A percentile compares a stretch with the other conserved stretches of the same genome.
Conservation (phyloP, 2,888 invertebrate species). For the Monochamus alternatus region DNA sequence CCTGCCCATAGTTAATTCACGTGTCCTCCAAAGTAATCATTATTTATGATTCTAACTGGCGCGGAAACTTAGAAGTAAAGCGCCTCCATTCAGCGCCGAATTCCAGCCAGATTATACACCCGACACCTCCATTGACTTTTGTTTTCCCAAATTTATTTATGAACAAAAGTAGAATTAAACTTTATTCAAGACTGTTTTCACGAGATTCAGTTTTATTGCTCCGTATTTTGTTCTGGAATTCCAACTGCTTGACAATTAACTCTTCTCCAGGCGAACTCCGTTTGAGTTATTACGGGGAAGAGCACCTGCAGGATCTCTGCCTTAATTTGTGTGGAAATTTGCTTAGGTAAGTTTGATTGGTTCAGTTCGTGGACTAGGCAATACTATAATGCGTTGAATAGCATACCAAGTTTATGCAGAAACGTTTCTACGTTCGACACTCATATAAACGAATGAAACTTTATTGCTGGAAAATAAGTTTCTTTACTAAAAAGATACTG, state of each 20-base stretch:
- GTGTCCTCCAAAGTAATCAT: slow-evolving; percentile 36
- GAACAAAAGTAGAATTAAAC: slow-evolving; percentile 43
- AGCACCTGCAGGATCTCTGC: slow-evolving; percentile 2
- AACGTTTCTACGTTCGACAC: too few species aligned
- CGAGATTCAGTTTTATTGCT: slow-evolving; percentile 28
- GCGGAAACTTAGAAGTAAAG: slow-evolving; percentile 30
- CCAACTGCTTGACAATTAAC: slow-evolving; percentile 19
- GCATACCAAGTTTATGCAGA: too few species aligned
- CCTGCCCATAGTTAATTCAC: slow-evolving; percentile 37
- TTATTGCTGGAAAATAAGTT: too few species aligned
- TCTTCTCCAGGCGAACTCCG: slow-evolving; percentile 14
- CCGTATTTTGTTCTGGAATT: slow-evolving; percentile 23
- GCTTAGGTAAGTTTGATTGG: background rate
- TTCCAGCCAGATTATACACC: slow-evolving; percentile 10
- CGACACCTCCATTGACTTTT: slow-evolving; percentile 34
- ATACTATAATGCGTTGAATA: too few species aligned
- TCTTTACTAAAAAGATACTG: too few species aligned
- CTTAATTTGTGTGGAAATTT: background rate
- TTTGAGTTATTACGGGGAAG: background rate
- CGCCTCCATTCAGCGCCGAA: background rate
- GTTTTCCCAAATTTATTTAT: slow-evolving; percentile 39
- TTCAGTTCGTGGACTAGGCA: too few species aligned
- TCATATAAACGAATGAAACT: too few species aligned
- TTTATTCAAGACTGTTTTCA: slow-evolving; percentile 39
- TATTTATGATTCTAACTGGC: slow-evolving; percentile 34